A percentile compares a stretch with the other conserved stretches of the same genome.
phyloP scores from a whole-genome alignment of 1,140 invertebrate species.

The Neomicropteryx cornuta region DNA sequence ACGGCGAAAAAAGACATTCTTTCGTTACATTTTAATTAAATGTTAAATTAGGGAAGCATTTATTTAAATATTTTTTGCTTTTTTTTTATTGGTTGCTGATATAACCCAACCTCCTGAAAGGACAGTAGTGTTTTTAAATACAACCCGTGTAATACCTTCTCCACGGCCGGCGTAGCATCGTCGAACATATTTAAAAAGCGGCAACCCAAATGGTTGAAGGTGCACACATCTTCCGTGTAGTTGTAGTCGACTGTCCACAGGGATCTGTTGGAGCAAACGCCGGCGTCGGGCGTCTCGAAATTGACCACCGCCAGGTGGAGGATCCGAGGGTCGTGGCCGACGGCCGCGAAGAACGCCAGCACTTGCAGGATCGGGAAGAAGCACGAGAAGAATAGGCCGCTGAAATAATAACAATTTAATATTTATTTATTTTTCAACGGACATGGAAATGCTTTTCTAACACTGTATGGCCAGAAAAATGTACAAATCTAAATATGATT shows the following conservation, averaged over 20 bases:
- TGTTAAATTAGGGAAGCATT: no score
- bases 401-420: conserved; percentile 29
- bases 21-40: no score
- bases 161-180: conserved; percentile 23
- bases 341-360: conserved; percentile 66
- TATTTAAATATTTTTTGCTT: no score
- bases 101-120: no score
- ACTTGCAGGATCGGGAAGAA: conserved; percentile 72
- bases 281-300: conserved; percentile 45
- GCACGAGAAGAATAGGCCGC: conserved; percentile 67
- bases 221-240: conserved; percentile 26
- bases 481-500: no score
- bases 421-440: no score
- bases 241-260: conserved; percentile 16
- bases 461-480: no score
- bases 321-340: conserved; percentile 65
- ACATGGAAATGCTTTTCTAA: no score
- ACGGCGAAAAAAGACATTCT: no score
- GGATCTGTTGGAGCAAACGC: conserved; percentile 23
- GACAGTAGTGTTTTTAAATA: no score
- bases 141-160: conserved; percentile 21
- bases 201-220: conserved; percentile 33
- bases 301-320: conserved; percentile 67
- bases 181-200: conserved; percentile 35
- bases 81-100: no score